Base-by-base conservation (phyloP, 1,140 invertebrate species). In the Tigriopus japonicus region DNA sequence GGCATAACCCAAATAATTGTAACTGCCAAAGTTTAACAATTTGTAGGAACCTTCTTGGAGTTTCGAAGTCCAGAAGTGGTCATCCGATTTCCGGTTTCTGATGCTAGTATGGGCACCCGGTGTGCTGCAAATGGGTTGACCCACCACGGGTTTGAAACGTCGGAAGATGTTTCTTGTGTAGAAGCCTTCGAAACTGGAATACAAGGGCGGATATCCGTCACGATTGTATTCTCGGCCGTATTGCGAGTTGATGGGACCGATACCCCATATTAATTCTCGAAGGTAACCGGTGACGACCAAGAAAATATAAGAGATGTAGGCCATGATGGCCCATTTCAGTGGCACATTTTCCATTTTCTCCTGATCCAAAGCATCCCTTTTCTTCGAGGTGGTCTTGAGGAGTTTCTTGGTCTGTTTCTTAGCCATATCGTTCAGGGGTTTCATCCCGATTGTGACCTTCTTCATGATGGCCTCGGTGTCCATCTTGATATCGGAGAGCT, bases 101-200 rank as follows among this genome's bases (percentile, higher is more conserved):
- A 98, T 73, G 13, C 81, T 80, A 58, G 97, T 77, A 66, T 82
- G 78, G 42, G 84, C 85, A n/a, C 88, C 91, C 21, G 94, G 91
- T 54, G 89, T 83, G 69, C 87, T 89, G 69, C 81, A 82, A 64
- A 98, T 90, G 23, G 93, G 90, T 62, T 85, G 80, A 74, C 94
- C 93, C 85, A 88, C 95, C 71, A 89, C 92, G 75, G 97, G 89
- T 59, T 83, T 77, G 42, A 96, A 81, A 65, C 92, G 77, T 62
- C 88, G 78, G 71, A 94, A 97, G 21, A 98, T 82, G 73, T 97
- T 94, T 35, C 86, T 75, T 14, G 86, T 85, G 75, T 92, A 98
- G 75, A 97, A 96, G 68, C 83, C 84, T 70, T 95, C 89, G 75
- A 95, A 97, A 66, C 79, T 82, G 68, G 91, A 83, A 71, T 87